Evolutionary conservation across 2,888 invertebrate genomes (phyloP), one percentile per base, ranked within the genome.

Genomic region (Cheilosia pagana): DNA sequence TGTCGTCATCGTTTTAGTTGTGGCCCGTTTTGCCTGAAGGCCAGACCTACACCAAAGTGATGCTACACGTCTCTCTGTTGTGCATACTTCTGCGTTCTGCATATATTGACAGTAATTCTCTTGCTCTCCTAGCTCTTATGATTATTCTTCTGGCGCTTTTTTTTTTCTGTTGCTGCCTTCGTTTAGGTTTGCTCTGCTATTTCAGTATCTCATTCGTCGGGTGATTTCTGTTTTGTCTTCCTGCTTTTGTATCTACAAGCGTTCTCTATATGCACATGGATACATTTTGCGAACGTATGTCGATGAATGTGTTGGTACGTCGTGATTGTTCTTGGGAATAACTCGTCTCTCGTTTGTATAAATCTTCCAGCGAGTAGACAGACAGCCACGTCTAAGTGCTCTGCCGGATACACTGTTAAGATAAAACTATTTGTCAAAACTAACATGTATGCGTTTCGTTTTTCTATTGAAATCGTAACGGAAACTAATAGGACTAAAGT

Each of bases 51-150:
- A 83, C 67, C 72, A 62, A 78, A 72, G 72, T 68, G 67, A 67
- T 52, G 55, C 67, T 72, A 65, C 55, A 19, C 62, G 62, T 43
- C 62, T 67, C 52, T 68, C 25, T 25, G 70, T 12, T 50, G 55
- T 68, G 78, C 62, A 83, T 74, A 74, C 83, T 78, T 83, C 78
- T 83, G 77, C 78, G 78, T 78, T 83, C 78, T 83, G 77, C 78
- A 83, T 78, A 78, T 83, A 83, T 83, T 83, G 78, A 63, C 83
- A 83, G 68, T 74, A 82, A 82, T 77, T 77, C 77, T 77, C 67
- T 39, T 48, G 59, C 52, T 71, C 48, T 59, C 48, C 75, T 74
- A 74, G 81, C 63, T 65, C 50, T 43, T 72, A 25, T 78, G 55
- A 57, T 59, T 71, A 45, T 77, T 62, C 19, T 59, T 52, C 16